Percentiles rank a stretch among this genome's conserved stretches.
Evolutionary conservation across 2,113 vertebrate species (phyloP).

Genomic region (Oryctolagus cuniculus): DNA sequence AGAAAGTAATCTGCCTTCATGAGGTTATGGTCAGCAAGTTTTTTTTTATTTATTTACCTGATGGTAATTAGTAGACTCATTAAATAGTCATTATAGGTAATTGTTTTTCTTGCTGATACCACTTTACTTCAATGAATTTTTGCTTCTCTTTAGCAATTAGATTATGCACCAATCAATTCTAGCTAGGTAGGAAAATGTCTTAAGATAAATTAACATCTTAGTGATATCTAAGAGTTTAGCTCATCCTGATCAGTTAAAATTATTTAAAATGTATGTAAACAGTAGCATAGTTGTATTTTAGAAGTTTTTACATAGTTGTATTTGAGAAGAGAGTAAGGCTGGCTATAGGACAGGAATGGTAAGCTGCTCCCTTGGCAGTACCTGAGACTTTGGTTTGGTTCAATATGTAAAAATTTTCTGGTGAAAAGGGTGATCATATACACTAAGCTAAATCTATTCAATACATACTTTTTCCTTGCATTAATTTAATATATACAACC

Average conservation of each 20-base stretch:
- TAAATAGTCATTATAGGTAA: neutral
- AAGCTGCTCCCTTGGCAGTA: too few species aligned
- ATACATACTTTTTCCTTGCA: neutral
- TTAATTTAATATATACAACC: neutral
- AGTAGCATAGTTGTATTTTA: neutral
- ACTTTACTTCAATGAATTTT: neutral
- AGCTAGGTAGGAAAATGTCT: neutral
- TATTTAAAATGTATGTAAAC: neutral
- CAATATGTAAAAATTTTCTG: neutral
- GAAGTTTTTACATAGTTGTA: neutral
- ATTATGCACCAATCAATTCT: neutral
- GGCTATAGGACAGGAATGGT: neutral
- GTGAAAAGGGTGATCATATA: neutral
- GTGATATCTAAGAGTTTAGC: neutral
- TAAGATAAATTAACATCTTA: slow-evolving; percentile 23
- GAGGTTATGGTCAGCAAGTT: neutral
- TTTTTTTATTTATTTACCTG: neutral
- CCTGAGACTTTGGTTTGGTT: neutral
- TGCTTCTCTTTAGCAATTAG: neutral
- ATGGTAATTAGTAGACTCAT: neutral
- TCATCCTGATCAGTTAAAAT: neutral
- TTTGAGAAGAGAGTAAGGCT: neutral
- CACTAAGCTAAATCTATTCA: neutral
- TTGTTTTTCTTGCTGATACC: neutral
- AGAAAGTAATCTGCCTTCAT: neutral